Percentiles rank a stretch among this genome's conserved stretches.
phyloP scores from a whole-genome alignment of 2,888 invertebrate species.

The Ophion ellenae region DNA sequence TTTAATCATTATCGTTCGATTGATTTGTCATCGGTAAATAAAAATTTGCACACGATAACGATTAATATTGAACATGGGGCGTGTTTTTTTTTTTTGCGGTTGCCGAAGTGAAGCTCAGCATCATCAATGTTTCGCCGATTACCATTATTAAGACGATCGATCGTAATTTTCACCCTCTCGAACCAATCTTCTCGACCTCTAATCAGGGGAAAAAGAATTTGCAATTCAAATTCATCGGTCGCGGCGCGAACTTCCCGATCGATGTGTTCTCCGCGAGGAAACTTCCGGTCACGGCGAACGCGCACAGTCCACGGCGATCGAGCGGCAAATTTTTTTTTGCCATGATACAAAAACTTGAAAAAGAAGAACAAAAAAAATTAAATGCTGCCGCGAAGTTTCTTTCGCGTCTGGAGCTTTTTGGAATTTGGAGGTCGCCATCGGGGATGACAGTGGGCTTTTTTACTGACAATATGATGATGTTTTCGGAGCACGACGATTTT shows the following conservation, averaged over 20 bases:
- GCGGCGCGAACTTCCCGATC: background rate
- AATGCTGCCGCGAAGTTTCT: no score
- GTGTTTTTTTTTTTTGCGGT: background rate
- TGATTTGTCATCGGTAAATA: no score
- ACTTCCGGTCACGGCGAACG: background rate
- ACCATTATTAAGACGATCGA: background rate
- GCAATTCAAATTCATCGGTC: background rate
- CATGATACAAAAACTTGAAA: background rate
- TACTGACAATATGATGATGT: conserved; percentile 15
- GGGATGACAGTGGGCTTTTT: background rate
- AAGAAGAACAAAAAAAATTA: background rate
- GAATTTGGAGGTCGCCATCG: no score
- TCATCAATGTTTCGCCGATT: background rate
- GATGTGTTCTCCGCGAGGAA: background rate
- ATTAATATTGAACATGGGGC: no score
- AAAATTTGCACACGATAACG: no score
- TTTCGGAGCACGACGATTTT: background rate
- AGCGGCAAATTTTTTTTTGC: background rate
- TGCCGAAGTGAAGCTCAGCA: no score
- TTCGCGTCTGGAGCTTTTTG: no score
- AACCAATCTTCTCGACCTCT: background rate
- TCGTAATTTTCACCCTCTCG: background rate
- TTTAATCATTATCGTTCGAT: no score
- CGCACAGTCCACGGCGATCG: background rate
- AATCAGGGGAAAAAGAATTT: background rate